Percentiles rank a stretch among this genome's conserved stretches.
Evolutionary conservation across 1,140 invertebrate genomes (phyloP).

Genomic region (Psilanteris sp.): DNA sequence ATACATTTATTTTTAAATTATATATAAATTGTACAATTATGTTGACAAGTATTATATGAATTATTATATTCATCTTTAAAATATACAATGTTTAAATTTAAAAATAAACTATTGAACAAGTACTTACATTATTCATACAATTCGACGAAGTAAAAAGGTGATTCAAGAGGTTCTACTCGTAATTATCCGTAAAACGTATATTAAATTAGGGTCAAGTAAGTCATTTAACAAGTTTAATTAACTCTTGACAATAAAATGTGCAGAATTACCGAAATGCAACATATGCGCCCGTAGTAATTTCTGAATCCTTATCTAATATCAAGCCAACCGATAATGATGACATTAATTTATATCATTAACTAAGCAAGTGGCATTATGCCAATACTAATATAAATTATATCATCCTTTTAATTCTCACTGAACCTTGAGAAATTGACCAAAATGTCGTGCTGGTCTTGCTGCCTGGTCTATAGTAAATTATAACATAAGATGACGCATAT

Average conservation of each 20-base stretch:
- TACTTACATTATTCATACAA: no score
- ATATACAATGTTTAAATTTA: no score
- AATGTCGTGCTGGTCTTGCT: slow-evolving; percentile 48
- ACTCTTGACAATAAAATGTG: slow-evolving; percentile 20
- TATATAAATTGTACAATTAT: no score
- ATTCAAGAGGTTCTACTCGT: no score
- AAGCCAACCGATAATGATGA: slow-evolving; percentile 37
- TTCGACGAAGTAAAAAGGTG: no score
- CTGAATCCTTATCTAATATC: slow-evolving; percentile 54
- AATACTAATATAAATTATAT: slow-evolving; percentile 28
- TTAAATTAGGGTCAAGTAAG: no score
- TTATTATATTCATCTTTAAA: no score
- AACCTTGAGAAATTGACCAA: slow-evolving; percentile 55
- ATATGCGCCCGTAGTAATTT: slow-evolving; percentile 14
- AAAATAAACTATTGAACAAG: no score
- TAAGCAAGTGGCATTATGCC: slow-evolving; percentile 43
- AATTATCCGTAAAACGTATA: no score
- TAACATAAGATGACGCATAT: slow-evolving; percentile 46
- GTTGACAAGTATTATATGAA: no score
- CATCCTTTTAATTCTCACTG: slow-evolving; percentile 18
- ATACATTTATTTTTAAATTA: no score
- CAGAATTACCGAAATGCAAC: slow-evolving; percentile 22
- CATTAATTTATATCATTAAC: slow-evolving; percentile 45
- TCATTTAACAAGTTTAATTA: slow-evolving; percentile 40
- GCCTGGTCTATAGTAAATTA: slow-evolving; percentile 58